Evolutionary conservation across 2,113 vertebrate species (phyloP).

Genomic region (Sterna hirundo): DNA sequence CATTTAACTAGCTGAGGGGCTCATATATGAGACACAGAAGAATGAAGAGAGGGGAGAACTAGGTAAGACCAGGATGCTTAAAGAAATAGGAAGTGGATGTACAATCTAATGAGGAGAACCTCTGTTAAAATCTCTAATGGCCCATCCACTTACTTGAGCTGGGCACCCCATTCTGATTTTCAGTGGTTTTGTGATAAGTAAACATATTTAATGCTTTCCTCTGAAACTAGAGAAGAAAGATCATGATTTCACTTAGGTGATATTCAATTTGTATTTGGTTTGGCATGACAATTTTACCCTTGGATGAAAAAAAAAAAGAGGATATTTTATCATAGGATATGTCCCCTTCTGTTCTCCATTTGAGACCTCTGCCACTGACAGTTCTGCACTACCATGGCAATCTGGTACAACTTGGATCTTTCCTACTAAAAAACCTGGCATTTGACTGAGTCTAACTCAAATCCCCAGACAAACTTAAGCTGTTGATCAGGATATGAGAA

Average conservation of each 20-base stretch:
- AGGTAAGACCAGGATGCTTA: not conserved
- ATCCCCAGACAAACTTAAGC: not conserved
- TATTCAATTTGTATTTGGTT: not conserved
- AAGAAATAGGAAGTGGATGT: not conserved
- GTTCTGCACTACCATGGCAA: not conserved
- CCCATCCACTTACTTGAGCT: not conserved
- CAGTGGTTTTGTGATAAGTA: not conserved
- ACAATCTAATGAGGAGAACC: not conserved
- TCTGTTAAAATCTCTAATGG: not conserved
- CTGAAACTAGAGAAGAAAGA: constrained; percentile 22
- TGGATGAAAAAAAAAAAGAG: not conserved
- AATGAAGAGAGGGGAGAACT: not conserved
- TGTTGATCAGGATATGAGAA: not conserved
- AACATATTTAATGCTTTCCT: not conserved
- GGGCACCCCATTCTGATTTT: not conserved
- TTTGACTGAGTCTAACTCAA: not conserved
- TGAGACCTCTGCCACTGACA: not conserved
- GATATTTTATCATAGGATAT: not conserved
- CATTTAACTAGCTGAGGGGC: not conserved
- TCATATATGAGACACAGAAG: not conserved
- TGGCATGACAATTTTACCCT: not conserved
- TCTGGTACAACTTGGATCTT: not conserved
- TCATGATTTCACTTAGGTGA: not conserved
- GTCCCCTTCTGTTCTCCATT: not conserved
- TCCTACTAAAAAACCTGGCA: not conserved